Percentiles rank a stretch among this genome's conserved stretches.
Evolutionary conservation across 2,797 vertebrate genomes (phyloP).

Genomic region (Lepilemur ruficaudatus): DNA sequence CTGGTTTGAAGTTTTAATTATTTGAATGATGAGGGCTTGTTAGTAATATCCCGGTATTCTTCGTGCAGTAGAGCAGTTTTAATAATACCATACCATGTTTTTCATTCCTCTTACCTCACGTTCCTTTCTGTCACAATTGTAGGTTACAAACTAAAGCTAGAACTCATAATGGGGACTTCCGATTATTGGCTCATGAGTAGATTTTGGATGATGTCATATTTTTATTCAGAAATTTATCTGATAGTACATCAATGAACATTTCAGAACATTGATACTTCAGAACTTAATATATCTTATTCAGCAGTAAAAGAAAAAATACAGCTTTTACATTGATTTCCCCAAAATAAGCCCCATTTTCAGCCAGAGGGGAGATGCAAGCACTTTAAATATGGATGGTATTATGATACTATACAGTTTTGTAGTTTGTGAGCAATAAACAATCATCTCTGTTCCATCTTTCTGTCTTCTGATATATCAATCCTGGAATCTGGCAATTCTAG

Average conservation of each 20-base stretch:
- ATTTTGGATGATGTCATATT: conserved; percentile 35
- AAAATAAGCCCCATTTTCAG: conserved; percentile 42
- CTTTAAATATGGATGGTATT: neutral
- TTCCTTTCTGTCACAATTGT: conserved; percentile 53
- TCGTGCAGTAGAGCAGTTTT: conserved; percentile 21
- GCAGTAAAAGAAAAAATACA: conserved; percentile 17
- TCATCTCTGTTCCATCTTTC: neutral
- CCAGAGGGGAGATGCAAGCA: neutral
- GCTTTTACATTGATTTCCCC: conserved; percentile 44
- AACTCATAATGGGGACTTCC: conserved; percentile 51
- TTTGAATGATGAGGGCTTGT: conserved; percentile 27
- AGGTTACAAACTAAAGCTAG: conserved; percentile 37
- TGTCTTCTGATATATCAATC: conserved; percentile 29
- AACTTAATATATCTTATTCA: conserved; percentile 53
- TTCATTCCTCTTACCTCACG: conserved; percentile 9
- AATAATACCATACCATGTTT: conserved; percentile 18
- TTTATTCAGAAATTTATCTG: conserved; percentile 46
- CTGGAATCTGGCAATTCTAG: neutral
- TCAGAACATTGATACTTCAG: conserved; percentile 28
- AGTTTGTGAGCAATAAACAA: conserved; percentile 34
- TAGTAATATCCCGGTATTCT: conserved; percentile 10
- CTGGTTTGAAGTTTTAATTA: conserved; percentile 35
- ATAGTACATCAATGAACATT: conserved; percentile 27
- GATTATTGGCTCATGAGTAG: conserved; percentile 36
- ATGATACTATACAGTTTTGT: neutral